phyloP scores from a whole-genome alignment of 2,113 vertebrate species.

The Acanthochromis polyacanthus region DNA sequence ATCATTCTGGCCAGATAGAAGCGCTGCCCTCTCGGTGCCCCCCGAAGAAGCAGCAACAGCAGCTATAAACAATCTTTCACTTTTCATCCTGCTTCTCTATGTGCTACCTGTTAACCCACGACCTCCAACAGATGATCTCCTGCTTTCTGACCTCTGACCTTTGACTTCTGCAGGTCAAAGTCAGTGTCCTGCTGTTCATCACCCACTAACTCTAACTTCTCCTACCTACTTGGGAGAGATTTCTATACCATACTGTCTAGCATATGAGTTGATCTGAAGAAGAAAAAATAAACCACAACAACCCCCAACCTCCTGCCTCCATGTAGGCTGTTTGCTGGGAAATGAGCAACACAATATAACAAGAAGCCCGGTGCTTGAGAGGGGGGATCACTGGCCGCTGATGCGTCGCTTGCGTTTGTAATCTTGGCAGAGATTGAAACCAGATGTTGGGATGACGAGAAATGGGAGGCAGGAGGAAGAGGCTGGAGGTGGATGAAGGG shows the following conservation, averaged over 20 bases:
- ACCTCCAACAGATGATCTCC: constrained; percentile 83
- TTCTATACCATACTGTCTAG: not conserved
- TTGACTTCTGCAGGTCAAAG: constrained; percentile 59
- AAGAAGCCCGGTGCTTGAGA: constrained; percentile 6
- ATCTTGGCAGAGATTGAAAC: constrained; percentile 69
- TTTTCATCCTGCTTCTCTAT: constrained; percentile 89
- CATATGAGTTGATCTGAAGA: constrained; percentile 10
- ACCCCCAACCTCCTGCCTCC: not conserved
- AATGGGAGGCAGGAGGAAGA: constrained; percentile 44
- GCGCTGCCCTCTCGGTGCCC: constrained; percentile 83
- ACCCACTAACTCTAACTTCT: constrained; percentile 12
- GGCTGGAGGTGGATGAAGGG: constrained; percentile 41
- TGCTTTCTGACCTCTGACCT: constrained; percentile 62
- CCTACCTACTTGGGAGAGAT: not conserved
- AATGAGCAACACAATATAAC: constrained; percentile 56
- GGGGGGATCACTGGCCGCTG: constrained; percentile 43
- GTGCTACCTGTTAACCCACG: constrained; percentile 89
- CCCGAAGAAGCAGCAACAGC: constrained; percentile 76
- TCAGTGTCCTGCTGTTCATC: constrained; percentile 60
- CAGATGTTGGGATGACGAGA: constrained; percentile 72
- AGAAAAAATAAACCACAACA: not conserved
- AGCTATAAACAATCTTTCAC: constrained; percentile 88
- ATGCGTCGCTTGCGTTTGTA: constrained; percentile 58
- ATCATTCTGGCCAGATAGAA: constrained; percentile 33
- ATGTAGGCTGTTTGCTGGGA: constrained; percentile 46